These are phyloP conservation scores for Tortrix viridana DNA, from an alignment of 2,888 invertebrate species.

Conservation along the genomic window DNA sequence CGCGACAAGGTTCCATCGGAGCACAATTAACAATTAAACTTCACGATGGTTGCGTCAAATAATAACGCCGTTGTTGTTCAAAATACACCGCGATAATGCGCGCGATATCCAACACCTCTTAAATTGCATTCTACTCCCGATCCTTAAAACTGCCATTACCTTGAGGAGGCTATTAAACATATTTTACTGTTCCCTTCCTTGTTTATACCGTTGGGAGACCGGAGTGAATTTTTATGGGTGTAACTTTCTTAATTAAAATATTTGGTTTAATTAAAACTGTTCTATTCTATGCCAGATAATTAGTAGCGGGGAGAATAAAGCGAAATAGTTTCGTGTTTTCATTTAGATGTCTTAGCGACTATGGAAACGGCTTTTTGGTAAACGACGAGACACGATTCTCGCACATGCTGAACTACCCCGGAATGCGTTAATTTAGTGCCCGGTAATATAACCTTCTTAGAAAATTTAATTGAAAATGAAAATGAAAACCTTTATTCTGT, in stretches of 20 bases:
- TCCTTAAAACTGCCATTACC: slow-evolving; percentile 61
- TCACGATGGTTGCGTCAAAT: not conserved
- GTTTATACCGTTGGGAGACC: slow-evolving; percentile 56
- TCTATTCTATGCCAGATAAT: slow-evolving; percentile 36
- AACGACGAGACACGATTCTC: not conserved
- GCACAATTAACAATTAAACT: no score
- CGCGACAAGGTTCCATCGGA: no score
- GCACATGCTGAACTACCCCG: not conserved
- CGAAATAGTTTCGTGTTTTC: slow-evolving; percentile 33
- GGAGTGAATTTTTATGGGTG: slow-evolving; percentile 52
- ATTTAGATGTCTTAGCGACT: slow-evolving; percentile 25
- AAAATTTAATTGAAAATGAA: no score
- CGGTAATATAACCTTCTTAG: no score
- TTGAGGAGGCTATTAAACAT: slow-evolving; percentile 62
- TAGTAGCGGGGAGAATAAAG: slow-evolving; percentile 13
- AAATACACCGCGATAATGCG: slow-evolving; percentile 42
- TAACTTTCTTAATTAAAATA: slow-evolving; percentile 72
- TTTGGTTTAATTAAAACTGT: slow-evolving; percentile 70
- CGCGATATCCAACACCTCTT: slow-evolving; percentile 47
- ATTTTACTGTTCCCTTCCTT: slow-evolving; percentile 64
- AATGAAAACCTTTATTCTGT: no score
- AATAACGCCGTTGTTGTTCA: not conserved
- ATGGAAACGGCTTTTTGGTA: slow-evolving; percentile 10
- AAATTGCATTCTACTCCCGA: slow-evolving; percentile 64
- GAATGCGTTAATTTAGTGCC: no score